Evolutionary conservation across 2,888 invertebrate genomes (phyloP).

Genomic region (Drosophila borborema): DNA sequence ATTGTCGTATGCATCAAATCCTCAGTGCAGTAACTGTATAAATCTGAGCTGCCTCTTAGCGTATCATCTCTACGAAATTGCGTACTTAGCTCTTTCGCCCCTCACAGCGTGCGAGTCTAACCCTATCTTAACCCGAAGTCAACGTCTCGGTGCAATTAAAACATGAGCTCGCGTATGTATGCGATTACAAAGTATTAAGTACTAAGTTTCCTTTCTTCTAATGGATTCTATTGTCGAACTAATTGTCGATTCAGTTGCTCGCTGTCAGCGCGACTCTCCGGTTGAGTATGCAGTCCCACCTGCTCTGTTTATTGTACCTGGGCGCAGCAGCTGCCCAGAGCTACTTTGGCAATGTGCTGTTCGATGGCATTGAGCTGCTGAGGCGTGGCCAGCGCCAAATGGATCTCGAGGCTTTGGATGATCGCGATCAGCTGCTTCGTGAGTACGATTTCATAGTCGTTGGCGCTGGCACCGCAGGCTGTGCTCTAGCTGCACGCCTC

Average conservation of each 20-base stretch:
- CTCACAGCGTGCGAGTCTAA: background rate
- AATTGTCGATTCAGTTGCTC: conserved; percentile 25
- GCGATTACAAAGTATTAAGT: conserved; percentile 1
- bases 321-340: conserved; percentile 20
- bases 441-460: conserved; percentile 92
- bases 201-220: conserved; percentile 14
- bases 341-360: conserved; percentile 34
- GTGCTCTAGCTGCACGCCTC: conserved; percentile 90
- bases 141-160: conserved; percentile 3
- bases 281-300: conserved; percentile 12
- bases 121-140: conserved; percentile 8
- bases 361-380: conserved; percentile 65
- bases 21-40: background rate
- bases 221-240: conserved; percentile 7
- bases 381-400: conserved; percentile 72
- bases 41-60: background rate
- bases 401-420: conserved; percentile 74
- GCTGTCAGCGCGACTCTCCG: conserved; percentile 8
- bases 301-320: conserved; percentile 9
- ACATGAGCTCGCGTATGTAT: background rate
- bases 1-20: background rate
- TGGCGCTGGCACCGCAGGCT: conserved; percentile 93
- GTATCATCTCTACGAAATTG: background rate
- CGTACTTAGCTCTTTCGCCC: background rate
- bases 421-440: conserved; percentile 48